Evolutionary conservation across 2,113 vertebrate species (phyloP).

Genomic region (Hepsetus odoe): DNA sequence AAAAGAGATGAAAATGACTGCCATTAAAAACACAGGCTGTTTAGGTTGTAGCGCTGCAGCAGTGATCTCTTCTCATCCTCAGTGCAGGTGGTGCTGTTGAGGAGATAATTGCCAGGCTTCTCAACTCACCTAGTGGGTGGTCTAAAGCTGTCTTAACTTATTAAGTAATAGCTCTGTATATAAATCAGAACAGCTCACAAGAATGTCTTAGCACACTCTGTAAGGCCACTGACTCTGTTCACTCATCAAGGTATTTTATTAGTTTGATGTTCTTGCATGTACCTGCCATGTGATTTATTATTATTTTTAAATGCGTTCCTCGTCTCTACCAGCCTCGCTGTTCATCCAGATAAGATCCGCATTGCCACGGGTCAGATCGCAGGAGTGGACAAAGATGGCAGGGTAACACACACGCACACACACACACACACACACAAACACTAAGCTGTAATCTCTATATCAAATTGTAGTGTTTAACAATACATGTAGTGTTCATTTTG

Average conservation of each 20-base stretch:
- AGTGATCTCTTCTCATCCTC: not conserved
- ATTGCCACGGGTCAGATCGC: conserved; percentile 98
- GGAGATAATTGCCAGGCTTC: not conserved
- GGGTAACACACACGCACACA: conserved; percentile 70
- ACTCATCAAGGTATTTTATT: not conserved
- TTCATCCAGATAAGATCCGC: conserved; percentile 98
- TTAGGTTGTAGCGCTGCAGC: too few relatives aligned
- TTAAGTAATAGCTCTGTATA: not conserved
- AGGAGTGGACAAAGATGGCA: conserved; percentile 98
- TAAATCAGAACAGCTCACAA: not conserved
- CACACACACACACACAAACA: not conserved
- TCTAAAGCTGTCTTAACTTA: not conserved
- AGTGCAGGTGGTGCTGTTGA: not conserved
- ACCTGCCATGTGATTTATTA: not conserved
- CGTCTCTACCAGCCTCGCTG: conserved; percentile 83
- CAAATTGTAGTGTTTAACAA: not conserved
- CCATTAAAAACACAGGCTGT: too few relatives aligned
- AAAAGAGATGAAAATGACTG: conserved; percentile 23
- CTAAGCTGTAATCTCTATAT: not conserved
- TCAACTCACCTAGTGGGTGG: not conserved
- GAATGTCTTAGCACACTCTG: not conserved
- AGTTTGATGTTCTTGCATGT: not conserved
- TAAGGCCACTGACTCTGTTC: not conserved
- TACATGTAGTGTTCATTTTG: not conserved
- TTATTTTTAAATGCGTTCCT: conserved; percentile 12